These are phyloP conservation scores for Cantharis lateralis DNA, from an alignment of 2,888 invertebrate genomes.

Conservation along the genomic window DNA sequence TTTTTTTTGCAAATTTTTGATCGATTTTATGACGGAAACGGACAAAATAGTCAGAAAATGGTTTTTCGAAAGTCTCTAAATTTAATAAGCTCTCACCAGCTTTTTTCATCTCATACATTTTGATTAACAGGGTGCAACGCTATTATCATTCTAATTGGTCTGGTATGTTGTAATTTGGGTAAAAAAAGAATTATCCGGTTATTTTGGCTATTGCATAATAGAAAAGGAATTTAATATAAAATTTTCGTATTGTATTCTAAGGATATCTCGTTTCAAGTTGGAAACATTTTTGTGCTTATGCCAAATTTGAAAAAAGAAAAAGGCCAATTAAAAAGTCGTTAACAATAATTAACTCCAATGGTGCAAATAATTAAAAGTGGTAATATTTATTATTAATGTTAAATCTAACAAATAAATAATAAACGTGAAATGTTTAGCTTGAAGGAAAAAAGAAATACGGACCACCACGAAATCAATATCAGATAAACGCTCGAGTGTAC, in stretches of 20 bases:
- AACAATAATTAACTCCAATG: neutral
- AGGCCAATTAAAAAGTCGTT: neutral
- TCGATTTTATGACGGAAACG: neutral
- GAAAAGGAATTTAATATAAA: neutral
- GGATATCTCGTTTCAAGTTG: neutral
- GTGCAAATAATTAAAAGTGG: neutral
- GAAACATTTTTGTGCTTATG: neutral
- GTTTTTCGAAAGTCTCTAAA: neutral
- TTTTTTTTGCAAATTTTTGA: too few relatives aligned
- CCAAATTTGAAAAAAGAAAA: neutral
- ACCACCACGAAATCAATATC: neutral
- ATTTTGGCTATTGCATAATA: neutral
- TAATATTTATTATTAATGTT: neutral
- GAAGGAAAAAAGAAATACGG: neutral
- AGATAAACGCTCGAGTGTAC: neutral
- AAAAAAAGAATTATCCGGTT: too few relatives aligned
- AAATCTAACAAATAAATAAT: neutral
- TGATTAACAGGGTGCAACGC: neutral
- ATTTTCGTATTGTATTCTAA: neutral
- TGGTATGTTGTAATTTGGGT: neutral
- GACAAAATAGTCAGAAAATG: neutral
- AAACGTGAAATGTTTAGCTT: neutral
- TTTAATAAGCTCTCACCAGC: neutral
- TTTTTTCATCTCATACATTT: neutral
- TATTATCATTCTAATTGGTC: neutral